Percentiles rank a stretch among this genome's conserved stretches.
Evolutionary conservation across 30 jellyfish, hydroid and myxozoan species (phyloP).

Genomic region (Catostylus mosaicus): DNA sequence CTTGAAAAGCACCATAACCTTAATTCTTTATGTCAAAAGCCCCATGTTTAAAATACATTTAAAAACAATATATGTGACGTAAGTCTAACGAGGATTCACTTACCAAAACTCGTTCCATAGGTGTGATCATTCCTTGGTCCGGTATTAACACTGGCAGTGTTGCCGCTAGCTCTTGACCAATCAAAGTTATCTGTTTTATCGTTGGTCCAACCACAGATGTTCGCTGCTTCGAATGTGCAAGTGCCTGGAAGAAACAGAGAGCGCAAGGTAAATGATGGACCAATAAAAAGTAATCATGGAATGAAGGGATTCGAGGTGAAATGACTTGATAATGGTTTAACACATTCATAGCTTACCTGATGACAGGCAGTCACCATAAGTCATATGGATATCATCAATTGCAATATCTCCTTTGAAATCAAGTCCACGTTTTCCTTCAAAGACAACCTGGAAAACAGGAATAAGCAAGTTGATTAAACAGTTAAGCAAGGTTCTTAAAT

Average conservation of each 20-base stretch:
- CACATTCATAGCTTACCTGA: constrained; percentile 67
- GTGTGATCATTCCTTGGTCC: constrained; percentile 97
- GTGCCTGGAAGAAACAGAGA: constrained; percentile 53
- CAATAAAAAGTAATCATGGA: not conserved
- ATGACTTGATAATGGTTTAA: not conserved
- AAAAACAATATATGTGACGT: no score
- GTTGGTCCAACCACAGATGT: constrained; percentile 85
- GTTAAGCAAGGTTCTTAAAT: no score
- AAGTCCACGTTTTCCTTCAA: constrained; percentile 90
- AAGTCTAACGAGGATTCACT: not conserved
- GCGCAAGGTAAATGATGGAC: not conserved
- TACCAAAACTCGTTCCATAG: constrained; percentile 89
- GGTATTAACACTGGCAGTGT: constrained; percentile 80
- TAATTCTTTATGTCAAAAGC: no score
- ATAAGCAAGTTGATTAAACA: no score
- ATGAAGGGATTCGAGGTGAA: not conserved
- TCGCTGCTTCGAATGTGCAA: constrained; percentile 95
- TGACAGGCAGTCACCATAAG: constrained; percentile 90
- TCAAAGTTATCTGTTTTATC: constrained; percentile 74
- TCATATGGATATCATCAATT: constrained; percentile 88
- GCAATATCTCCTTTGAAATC: constrained; percentile 96
- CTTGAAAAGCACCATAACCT: no score
- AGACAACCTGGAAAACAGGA: constrained; percentile 69
- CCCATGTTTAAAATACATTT: no score
- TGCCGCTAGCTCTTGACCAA: constrained; percentile 90